These are phyloP conservation scores for Thamnaconus septentrionalis DNA, from an alignment of 2,113 vertebrate species.

Conservation along the genomic window DNA sequence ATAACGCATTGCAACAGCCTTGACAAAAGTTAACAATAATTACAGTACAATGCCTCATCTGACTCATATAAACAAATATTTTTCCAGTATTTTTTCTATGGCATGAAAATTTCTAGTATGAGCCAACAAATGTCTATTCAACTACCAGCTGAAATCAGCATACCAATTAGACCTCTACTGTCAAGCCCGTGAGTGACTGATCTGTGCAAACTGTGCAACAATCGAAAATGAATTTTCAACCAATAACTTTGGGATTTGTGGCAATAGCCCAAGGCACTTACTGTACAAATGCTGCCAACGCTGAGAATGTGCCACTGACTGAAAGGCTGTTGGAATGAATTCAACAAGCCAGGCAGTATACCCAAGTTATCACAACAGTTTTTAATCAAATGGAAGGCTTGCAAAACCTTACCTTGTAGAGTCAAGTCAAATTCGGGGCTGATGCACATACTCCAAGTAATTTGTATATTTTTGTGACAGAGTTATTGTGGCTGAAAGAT, in stretches of 20 bases:
- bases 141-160: constrained; percentile 43
- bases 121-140: constrained; percentile 18
- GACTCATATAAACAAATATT: background rate
- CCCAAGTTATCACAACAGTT: constrained; percentile 24
- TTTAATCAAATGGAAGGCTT: constrained; percentile 17
- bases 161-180: constrained; percentile 48
- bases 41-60: too few species aligned
- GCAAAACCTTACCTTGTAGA: constrained; percentile 5
- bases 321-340: constrained; percentile 28
- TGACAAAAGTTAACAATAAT: background rate
- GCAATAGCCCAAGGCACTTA: constrained; percentile 29
- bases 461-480: background rate
- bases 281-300: constrained; percentile 30
- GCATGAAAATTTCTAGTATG: constrained; percentile 12
- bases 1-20: background rate
- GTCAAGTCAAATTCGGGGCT: too few species aligned
- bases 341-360: constrained; percentile 25
- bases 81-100: background rate
- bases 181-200: constrained; percentile 15
- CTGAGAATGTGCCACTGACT: constrained; percentile 25
- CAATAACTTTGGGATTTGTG: constrained; percentile 36
- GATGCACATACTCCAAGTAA: too few species aligned
- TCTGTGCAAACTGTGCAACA: constrained; percentile 35
- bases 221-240: constrained; percentile 48
- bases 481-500: background rate